A percentile compares a stretch with the other conserved stretches of the same genome.
Evolutionary conservation across 2,888 invertebrate genomes (phyloP).

Genomic region (Brachyptera risi): DNA sequence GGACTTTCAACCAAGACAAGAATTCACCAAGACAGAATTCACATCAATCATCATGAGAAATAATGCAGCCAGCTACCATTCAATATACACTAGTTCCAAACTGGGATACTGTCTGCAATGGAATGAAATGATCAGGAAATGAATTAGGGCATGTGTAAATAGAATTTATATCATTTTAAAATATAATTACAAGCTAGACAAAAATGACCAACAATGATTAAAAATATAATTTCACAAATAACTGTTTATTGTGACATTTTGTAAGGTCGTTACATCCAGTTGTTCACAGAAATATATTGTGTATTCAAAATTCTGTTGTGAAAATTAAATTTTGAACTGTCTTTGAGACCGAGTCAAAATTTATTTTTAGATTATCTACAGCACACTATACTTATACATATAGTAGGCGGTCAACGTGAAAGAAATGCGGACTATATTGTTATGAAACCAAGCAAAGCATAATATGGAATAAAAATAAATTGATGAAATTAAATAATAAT

Average conservation of each 20-base stretch:
- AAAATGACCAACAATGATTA: slow-evolving; percentile 36
- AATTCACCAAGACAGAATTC: too few species aligned
- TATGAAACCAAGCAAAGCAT: slow-evolving; percentile 33
- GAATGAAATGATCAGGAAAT: background rate
- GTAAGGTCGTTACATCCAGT: slow-evolving; percentile 46
- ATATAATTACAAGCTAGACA: slow-evolving; percentile 15
- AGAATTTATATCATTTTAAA: slow-evolving; percentile 15
- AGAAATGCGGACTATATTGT: slow-evolving; percentile 31
- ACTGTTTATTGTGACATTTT: slow-evolving; percentile 62
- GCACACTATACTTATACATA: slow-evolving; percentile 30
- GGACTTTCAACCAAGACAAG: too few species aligned
- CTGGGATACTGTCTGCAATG: background rate
- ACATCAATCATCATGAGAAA: background rate
- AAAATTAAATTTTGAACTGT: slow-evolving; percentile 41
- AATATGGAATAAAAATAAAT: slow-evolving; percentile 29
- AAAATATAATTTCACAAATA: slow-evolving; percentile 59
- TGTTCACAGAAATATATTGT: slow-evolving; percentile 47
- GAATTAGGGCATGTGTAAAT: background rate
- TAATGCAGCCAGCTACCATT: background rate
- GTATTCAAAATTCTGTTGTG: slow-evolving; percentile 35
- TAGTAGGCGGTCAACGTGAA: slow-evolving; percentile 29
- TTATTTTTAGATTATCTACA: slow-evolving; percentile 27
- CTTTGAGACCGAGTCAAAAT: background rate
- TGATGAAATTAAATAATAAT: slow-evolving; percentile 28
- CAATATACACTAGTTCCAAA: background rate